Evolutionary conservation across 2,797 vertebrate species (phyloP).

Genomic region (Caiman crocodilus): DNA sequence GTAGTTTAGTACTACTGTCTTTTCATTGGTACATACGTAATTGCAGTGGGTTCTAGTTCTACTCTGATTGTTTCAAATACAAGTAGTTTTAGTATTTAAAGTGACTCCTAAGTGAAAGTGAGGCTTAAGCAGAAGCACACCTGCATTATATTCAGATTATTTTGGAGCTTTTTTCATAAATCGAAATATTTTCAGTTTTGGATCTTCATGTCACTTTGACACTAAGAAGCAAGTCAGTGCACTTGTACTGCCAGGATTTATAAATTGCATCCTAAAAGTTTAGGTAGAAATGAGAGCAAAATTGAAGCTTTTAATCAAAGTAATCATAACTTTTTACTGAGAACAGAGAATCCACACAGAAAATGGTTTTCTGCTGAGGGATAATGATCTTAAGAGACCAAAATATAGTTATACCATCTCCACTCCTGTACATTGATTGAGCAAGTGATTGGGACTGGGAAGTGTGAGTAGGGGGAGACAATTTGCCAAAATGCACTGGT

Average conservation of each 20-base stretch:
- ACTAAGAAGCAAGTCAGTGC: neutral
- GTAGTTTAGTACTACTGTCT: conserved; percentile 24
- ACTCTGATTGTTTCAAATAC: conserved; percentile 22
- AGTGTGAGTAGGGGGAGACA: neutral
- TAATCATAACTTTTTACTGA: neutral
- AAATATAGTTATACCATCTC: neutral
- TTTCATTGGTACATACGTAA: neutral
- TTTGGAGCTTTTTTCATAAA: neutral
- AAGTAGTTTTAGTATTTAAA: neutral
- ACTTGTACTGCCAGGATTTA: neutral
- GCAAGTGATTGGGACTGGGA: neutral
- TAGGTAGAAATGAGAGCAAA: neutral
- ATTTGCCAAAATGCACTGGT: neutral
- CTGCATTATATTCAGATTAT: neutral
- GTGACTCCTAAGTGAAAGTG: neutral
- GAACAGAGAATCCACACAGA: neutral
- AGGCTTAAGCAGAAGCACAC: neutral
- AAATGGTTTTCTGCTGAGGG: neutral
- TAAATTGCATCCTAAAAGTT: neutral
- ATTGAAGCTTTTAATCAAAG: neutral
- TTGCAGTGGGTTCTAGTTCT: conserved; percentile 29
- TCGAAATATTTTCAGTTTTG: neutral
- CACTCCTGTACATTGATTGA: neutral
- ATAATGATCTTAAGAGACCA: neutral
- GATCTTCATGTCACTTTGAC: neutral